phyloP scores from a whole-genome alignment of 2,797 vertebrate genomes.

The Podarcis lilfordi region DNA sequence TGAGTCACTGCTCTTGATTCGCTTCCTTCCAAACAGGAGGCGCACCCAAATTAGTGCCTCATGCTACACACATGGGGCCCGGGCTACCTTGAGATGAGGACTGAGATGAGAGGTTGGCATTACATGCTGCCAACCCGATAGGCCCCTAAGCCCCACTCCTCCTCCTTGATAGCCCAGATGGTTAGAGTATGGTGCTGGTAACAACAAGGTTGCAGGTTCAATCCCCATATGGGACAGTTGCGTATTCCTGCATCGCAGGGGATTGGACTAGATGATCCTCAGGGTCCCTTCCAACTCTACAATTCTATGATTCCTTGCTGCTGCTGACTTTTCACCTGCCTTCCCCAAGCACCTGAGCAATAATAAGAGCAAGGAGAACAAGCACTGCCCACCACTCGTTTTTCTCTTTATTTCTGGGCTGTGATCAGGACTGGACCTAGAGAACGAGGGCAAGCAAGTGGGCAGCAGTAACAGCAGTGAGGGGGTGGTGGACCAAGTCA shows the following conservation, averaged over 20 bases:
- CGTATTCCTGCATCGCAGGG: too few relatives aligned
- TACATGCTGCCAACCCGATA: not conserved
- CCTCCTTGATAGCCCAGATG: too few relatives aligned
- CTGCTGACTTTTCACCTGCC: not conserved
- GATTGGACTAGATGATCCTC: too few relatives aligned
- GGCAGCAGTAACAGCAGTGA: not conserved
- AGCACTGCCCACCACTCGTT: not conserved
- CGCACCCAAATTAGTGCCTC: not conserved
- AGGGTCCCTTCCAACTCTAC: too few relatives aligned
- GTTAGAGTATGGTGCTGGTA: too few relatives aligned
- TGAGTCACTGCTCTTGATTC: not conserved
- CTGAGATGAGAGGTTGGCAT: too few relatives aligned
- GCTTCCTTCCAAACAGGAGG: not conserved
- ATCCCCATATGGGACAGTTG: too few relatives aligned
- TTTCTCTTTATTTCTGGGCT: not conserved
- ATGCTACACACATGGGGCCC: not conserved
- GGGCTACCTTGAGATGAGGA: not conserved
- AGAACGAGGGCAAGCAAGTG: not conserved
- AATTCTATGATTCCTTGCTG: not conserved
- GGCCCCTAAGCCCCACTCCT: too few relatives aligned
- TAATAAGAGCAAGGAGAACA: not conserved
- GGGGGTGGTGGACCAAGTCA: not conserved
- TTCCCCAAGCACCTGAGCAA: too few relatives aligned
- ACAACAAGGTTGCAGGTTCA: too few relatives aligned
- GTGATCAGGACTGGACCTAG: not conserved